Conservation (phyloP, 1,140 invertebrate species). For the Drosophila nannoptera region DNA sequence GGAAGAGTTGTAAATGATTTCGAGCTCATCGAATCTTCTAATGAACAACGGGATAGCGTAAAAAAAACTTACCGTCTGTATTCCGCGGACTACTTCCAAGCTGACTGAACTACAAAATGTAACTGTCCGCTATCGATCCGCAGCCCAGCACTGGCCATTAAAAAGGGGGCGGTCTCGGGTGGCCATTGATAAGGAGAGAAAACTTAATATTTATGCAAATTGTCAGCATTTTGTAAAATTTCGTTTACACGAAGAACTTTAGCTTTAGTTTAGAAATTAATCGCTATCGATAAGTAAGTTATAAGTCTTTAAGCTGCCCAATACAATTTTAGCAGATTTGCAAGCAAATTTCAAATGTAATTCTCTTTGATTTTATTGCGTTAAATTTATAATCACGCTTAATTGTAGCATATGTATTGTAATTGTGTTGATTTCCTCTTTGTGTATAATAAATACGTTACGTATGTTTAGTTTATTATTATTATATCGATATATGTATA, state of each 20-base stretch:
- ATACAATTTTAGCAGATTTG: background rate
- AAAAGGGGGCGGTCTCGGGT: conserved; percentile 26
- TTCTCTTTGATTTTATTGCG: conserved; percentile 39
- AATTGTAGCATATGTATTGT: conserved; percentile 37
- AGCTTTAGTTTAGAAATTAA: background rate
- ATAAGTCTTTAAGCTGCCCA: too few relatives aligned
- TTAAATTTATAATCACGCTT: conserved; percentile 46
- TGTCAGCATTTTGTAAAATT: background rate
- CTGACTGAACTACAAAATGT: conserved; percentile 31
- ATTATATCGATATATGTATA: background rate
- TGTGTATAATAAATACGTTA: conserved; percentile 65
- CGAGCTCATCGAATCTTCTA: background rate
- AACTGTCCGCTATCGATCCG: conserved; percentile 40
- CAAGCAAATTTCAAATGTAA: background rate
- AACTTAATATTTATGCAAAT: background rate
- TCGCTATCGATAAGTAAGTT: background rate
- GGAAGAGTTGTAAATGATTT: conserved; percentile 45
- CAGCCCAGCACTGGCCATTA: conserved; percentile 16
- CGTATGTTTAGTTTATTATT: conserved; percentile 58
- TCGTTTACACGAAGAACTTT: conserved; percentile 9
- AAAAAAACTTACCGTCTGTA: conserved; percentile 41
- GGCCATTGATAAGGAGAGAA: conserved; percentile 14
- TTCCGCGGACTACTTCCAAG: conserved; percentile 34
- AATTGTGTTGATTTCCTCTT: conserved; percentile 16
- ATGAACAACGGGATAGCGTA: conserved; percentile 27